Conservation (phyloP, 2,888 invertebrate genomes). For the Andrena marginata region DNA sequence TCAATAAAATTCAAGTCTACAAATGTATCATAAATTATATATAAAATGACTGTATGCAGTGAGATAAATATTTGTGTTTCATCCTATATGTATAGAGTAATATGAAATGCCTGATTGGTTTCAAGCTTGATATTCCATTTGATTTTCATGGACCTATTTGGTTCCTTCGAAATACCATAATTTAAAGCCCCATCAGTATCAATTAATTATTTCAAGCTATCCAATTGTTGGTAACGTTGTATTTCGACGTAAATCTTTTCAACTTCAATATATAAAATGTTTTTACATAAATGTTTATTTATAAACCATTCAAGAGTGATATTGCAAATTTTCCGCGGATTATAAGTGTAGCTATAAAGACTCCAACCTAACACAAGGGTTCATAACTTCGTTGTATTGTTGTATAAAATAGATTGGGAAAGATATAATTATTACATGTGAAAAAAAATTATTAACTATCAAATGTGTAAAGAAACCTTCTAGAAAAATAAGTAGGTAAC, state of each 20-base stretch:
- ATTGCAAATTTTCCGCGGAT: background rate
- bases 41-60: background rate
- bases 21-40: background rate
- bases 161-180: too few species aligned
- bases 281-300: background rate
- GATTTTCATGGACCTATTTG: too few species aligned
- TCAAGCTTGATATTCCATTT: background rate
- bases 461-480: constrained; percentile 24
- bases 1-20: background rate
- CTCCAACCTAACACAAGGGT: too few species aligned
- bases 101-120: background rate
- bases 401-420: constrained; percentile 5
- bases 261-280: too few species aligned
- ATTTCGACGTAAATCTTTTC: too few species aligned
- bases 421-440: constrained; percentile 9
- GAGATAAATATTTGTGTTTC: background rate
- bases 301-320: background rate
- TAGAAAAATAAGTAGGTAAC: constrained; percentile 15
- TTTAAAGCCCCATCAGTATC: too few species aligned
- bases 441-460: constrained; percentile 38
- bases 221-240: too few species aligned
- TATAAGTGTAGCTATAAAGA: constrained; percentile 5
- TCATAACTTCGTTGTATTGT: too few species aligned
- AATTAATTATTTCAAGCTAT: too few species aligned
- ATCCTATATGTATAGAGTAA: background rate